phyloP scores from a whole-genome alignment of 1,140 invertebrate species.

The Colletes gigas region DNA sequence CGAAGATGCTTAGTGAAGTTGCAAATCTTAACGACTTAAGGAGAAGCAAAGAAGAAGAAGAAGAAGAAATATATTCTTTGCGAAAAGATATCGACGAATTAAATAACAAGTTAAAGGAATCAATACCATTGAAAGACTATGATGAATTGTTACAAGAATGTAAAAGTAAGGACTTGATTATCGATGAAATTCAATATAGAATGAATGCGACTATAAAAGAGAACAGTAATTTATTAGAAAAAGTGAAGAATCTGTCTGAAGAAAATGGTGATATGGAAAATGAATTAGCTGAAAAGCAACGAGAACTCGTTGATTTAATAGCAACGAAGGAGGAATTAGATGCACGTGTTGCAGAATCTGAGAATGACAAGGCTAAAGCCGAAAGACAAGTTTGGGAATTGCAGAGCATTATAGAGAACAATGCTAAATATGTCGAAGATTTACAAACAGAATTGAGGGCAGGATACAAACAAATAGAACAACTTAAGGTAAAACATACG shows the following conservation, averaged over 20 bases:
- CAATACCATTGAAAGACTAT: conserved; percentile 73
- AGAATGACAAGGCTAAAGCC: conserved; percentile 68
- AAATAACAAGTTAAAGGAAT: conserved; percentile 55
- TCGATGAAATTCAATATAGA: conserved; percentile 74
- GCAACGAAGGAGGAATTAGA: conserved; percentile 64
- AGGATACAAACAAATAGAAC: conserved; percentile 80
- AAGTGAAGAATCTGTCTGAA: conserved; percentile 63
- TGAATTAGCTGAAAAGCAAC: conserved; percentile 64
- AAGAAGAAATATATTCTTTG: conserved; percentile 60
- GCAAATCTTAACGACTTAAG: conserved; percentile 37
- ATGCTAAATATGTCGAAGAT: conserved; percentile 71
- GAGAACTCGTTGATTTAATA: conserved; percentile 44
- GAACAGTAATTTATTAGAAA: conserved; percentile 63
- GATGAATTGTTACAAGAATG: conserved; percentile 76
- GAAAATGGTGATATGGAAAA: conserved; percentile 63
- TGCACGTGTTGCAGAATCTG: conserved; percentile 54
- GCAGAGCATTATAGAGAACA: conserved; percentile 67
- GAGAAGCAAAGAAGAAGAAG: conserved; percentile 38
- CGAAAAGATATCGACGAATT: conserved; percentile 58
- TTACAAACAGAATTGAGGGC: conserved; percentile 78
- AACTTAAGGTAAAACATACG: conserved; percentile 71
- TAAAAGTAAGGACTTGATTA: conserved; percentile 65
- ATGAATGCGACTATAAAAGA: conserved; percentile 71
- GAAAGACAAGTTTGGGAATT: conserved; percentile 75
- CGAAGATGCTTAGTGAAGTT: conserved; percentile 64